A percentile compares a stretch with the other conserved stretches of the same genome.
phyloP scores from a whole-genome alignment of 2,888 invertebrate species.

The Lamellibrachia satsuma region DNA sequence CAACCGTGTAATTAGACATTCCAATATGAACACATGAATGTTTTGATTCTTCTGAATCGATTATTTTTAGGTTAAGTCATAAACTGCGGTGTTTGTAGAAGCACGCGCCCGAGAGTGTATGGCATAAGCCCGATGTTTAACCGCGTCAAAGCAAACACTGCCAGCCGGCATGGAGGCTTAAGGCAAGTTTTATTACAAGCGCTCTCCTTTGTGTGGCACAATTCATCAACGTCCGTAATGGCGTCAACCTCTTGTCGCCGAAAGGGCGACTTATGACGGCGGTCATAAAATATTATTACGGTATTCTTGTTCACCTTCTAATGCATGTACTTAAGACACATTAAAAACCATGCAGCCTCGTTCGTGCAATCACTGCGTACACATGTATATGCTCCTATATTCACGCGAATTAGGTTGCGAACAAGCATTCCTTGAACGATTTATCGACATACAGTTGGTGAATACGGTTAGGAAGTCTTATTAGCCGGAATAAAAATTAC shows the following conservation, averaged over 20 bases:
- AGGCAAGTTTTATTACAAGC: constrained; percentile 17
- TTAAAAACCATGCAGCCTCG: background rate
- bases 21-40: background rate
- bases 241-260: background rate
- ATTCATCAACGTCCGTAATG: background rate
- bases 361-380: background rate
- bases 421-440: background rate
- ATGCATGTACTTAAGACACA: background rate
- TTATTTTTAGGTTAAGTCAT: constrained; percentile 13
- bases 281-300: background rate
- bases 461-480: background rate
- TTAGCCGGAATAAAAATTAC: too few relatives aligned
- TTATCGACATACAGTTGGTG: background rate
- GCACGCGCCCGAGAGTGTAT: background rate
- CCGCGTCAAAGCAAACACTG: background rate
- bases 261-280: background rate
- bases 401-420: background rate
- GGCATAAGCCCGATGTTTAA: background rate
- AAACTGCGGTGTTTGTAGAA: background rate
- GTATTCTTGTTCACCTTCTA: background rate
- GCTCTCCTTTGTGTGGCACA: background rate
- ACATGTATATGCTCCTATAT: background rate
- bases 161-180: background rate
- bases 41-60: constrained; percentile 12
- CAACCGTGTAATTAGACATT: constrained; percentile 13